Percentiles rank a stretch among this genome's conserved stretches.
Evolutionary conservation across 2,797 vertebrate species (phyloP).

Genomic region (Crossoptilon crossoptilon): DNA sequence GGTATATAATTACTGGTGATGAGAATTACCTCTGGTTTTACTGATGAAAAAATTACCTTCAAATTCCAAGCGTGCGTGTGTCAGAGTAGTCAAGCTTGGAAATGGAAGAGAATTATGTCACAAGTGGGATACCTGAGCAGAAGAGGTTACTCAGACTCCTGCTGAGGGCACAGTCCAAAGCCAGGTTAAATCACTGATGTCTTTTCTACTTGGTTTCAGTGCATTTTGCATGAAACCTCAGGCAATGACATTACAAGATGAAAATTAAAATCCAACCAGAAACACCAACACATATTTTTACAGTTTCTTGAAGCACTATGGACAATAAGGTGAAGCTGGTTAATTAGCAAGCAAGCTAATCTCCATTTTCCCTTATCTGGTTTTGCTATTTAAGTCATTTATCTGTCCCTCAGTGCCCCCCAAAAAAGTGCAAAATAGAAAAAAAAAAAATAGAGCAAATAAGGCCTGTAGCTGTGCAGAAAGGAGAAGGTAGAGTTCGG

Average conservation of each 20-base stretch:
- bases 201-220: not conserved
- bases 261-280: not conserved
- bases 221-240: not conserved
- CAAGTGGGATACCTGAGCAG: not conserved
- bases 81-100: not conserved
- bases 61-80: accelerated
- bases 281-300: not conserved
- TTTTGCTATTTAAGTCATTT: not conserved
- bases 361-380: not conserved
- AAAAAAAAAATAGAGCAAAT: not conserved
- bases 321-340: not conserved
- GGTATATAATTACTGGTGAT: not conserved
- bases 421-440: not conserved
- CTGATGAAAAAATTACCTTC: not conserved
- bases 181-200: not conserved
- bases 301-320: not conserved
- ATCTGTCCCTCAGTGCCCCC: not conserved
- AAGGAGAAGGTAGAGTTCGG: not conserved
- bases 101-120: not conserved
- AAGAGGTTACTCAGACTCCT: not conserved
- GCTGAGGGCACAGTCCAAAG: not conserved
- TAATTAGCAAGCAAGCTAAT: not conserved
- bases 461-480: not conserved
- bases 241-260: not conserved
- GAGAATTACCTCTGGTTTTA: not conserved